phyloP scores from a whole-genome alignment of 1,140 invertebrate species.

The Helicoverpa zea region DNA sequence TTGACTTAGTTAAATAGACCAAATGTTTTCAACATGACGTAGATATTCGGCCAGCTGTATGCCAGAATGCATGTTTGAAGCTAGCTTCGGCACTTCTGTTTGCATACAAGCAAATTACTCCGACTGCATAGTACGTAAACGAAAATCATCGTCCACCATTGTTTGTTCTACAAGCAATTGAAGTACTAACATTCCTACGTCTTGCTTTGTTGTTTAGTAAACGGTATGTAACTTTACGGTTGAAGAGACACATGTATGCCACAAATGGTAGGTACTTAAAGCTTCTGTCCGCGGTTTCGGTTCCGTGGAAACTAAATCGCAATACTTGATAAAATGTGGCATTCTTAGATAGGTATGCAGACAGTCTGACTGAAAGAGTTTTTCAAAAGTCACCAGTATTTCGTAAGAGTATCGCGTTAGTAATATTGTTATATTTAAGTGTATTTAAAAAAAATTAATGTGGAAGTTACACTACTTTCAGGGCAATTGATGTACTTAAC shows the following conservation, averaged over 20 bases:
- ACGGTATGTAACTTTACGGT: neutral
- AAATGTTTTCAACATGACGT: neutral
- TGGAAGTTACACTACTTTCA: too few species aligned
- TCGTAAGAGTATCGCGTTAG: too few species aligned
- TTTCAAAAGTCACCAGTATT: too few species aligned
- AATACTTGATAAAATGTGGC: too few species aligned
- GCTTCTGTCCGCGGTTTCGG: too few species aligned
- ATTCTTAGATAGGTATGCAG: too few species aligned
- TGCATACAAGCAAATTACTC: constrained; percentile 4
- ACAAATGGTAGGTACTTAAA: too few species aligned
- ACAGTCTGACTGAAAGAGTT: too few species aligned
- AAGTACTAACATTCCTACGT: neutral
- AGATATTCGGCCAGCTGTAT: neutral
- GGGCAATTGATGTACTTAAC: too few species aligned
- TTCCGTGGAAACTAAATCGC: too few species aligned
- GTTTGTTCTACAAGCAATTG: constrained; percentile 6
- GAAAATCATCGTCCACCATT: neutral
- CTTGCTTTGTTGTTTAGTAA: neutral
- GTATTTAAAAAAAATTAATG: too few species aligned
- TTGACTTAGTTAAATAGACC: neutral
- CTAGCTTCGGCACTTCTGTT: neutral
- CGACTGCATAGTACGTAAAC: neutral
- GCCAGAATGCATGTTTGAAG: neutral
- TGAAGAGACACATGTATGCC: neutral
- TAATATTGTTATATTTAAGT: too few species aligned